Evolutionary conservation across 2,888 invertebrate species (phyloP).

Genomic region (Chaetogeoica ovagalla): DNA sequence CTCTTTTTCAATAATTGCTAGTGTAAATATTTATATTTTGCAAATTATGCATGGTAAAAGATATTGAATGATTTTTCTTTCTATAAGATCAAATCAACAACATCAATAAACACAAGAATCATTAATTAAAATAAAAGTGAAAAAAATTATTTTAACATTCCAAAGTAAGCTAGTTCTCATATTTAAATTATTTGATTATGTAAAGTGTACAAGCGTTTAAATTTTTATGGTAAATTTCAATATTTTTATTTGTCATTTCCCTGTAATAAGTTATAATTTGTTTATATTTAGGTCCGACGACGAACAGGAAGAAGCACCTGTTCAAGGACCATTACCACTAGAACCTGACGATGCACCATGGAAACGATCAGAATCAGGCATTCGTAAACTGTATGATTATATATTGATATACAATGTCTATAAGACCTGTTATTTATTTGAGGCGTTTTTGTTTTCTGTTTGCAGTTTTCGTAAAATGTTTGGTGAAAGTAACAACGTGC

Average conservation of each 20-base stretch:
- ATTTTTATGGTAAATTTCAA: not conserved
- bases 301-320: conserved; percentile 80
- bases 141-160: conserved; percentile 7
- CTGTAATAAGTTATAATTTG: not conserved
- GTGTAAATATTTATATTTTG: conserved; percentile 12
- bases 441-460: conserved; percentile 55
- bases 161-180: not conserved
- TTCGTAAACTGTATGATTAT: conserved; percentile 82
- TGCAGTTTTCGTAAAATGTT: conserved; percentile 86
- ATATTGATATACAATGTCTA: not conserved
- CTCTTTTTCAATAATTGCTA: conserved; percentile 18
- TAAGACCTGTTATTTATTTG: conserved; percentile 27
- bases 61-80: conserved; percentile 23
- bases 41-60: conserved; percentile 30
- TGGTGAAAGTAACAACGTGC: conserved; percentile 68
- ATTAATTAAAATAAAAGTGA: not conserved
- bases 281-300: conserved; percentile 53
- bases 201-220: not conserved
- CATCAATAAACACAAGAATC: not conserved
- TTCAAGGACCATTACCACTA: conserved; percentile 93
- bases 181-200: not conserved
- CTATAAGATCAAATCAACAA: not conserved
- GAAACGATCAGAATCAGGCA: conserved; percentile 79
- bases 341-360: conserved; percentile 98
- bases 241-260: not conserved